Evolutionary conservation across 2,797 vertebrate species (phyloP).

Genomic region (Hozukius guyotensis): DNA sequence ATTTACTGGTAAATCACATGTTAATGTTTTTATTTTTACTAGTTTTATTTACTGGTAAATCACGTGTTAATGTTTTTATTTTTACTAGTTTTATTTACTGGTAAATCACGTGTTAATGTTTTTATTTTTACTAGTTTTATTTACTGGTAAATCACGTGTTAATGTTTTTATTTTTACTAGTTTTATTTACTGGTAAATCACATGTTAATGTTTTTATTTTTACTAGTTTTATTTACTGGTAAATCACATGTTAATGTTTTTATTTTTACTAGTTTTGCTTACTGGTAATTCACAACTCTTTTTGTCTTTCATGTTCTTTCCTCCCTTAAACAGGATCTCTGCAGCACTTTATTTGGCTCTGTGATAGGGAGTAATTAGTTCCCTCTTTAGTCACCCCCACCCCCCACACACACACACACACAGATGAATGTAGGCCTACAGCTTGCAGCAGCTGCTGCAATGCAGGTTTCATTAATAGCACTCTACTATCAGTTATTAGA

Average conservation of each 20-base stretch:
- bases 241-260: too few relatives aligned
- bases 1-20: not conserved
- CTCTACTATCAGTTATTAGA: conserved; percentile 47
- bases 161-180: too few relatives aligned
- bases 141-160: too few relatives aligned
- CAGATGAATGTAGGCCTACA: not conserved
- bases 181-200: too few relatives aligned
- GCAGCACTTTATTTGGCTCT: conserved; percentile 11
- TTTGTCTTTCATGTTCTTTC: not conserved
- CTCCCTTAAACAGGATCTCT: not conserved
- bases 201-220: too few relatives aligned
- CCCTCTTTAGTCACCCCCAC: not conserved
- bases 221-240: not conserved
- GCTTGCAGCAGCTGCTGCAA: conserved; percentile 38
- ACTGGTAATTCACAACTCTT: not conserved
- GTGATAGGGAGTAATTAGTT: conserved; percentile 12
- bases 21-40: too few relatives aligned
- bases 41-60: not conserved
- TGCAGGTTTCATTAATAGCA: conserved; percentile 53
- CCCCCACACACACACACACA: not conserved
- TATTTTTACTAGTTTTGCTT: not conserved
- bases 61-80: too few relatives aligned
- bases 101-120: too few relatives aligned
- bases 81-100: too few relatives aligned
- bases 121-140: too few relatives aligned